Evolutionary conservation across 2,113 vertebrate genomes (phyloP), one percentile per base, ranked within the genome.

Genomic region (Pomatorhinus ruficollis): DNA sequence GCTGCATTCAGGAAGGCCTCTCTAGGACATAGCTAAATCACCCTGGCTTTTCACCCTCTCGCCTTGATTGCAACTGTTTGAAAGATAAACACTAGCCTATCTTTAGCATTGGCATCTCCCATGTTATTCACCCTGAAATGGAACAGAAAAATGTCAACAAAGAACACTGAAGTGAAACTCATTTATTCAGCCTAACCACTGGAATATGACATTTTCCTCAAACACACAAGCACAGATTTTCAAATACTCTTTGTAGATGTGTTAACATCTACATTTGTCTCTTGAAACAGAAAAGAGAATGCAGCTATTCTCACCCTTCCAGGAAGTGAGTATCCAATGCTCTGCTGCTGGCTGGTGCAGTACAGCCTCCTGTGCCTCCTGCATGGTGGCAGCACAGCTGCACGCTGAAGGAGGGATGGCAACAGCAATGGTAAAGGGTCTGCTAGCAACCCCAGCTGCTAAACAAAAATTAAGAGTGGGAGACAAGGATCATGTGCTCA

Each of bases 131-230:
- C 33, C 81, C 24, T 1, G 35, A 69, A 61, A 69, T 6, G 20
- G 33, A 91, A 72, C n/a, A 89, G 72, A 60, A 74, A 89, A 91
- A 81, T 9, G 11, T 79, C 88, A 89, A 89, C 69, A 84, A 95
- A 47, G 37, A 76, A 15, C 57, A 65, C 40, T 4, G 65, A 85
- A 87, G 28, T 69, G 53, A 87, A 87, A 69, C 28, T 76, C 45
- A 47, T 22, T 87, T 77, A 49, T 54, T 61, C 82, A 53, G 39
- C 64, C 72, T 66, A 66, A 77, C 49, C 25, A 6, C 40, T 18
- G 52, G 56, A 77, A 70, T 70, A 80, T 4, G 35, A 54, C 44
- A 42, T 74, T 87, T 75, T 47, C 40, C 71, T 74, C 70, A 78
- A 78, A 66, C 44, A 27, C 12, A 27, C 53, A 37, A 30, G 53